A percentile compares a stretch with the other conserved stretches of the same genome.
Conservation (phyloP, 1,140 invertebrate genomes). For the Oppia nitens region DNA sequence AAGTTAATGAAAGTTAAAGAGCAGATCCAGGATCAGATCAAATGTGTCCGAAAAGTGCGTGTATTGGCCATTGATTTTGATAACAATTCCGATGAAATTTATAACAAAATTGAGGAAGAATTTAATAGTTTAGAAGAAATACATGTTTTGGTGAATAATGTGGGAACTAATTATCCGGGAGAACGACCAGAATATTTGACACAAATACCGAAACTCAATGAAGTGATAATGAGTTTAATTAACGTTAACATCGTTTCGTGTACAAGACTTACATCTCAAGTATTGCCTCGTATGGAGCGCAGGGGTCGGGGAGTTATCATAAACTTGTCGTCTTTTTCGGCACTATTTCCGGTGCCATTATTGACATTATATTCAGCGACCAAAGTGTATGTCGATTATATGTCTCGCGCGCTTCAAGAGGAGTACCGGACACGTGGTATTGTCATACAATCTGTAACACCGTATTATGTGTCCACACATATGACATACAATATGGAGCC, state of each 20-base stretch:
- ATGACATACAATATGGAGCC: conserved; percentile 72
- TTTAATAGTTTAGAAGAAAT: not conserved
- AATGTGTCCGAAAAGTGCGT: conserved; percentile 1
- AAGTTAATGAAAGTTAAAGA: conserved; percentile 61
- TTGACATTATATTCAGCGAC: conserved; percentile 15
- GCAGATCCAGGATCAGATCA: conserved; percentile 48
- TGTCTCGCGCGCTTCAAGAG: conserved; percentile 54
- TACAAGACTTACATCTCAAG: conserved; percentile 8
- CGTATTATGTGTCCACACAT: conserved; percentile 78
- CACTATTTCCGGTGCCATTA: not conserved
- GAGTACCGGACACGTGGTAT: too few species aligned
- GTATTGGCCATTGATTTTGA: conserved; percentile 13
- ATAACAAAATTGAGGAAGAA: conserved; percentile 4
- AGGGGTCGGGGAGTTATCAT: conserved; percentile 9
- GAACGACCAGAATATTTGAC: conserved; percentile 17
- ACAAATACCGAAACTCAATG: conserved; percentile 6
- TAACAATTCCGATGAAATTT: not conserved
- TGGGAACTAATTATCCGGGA: conserved; percentile 7
- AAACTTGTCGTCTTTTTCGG: conserved; percentile 6
- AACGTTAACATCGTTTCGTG: conserved; percentile 11
- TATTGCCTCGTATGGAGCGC: conserved; percentile 10
- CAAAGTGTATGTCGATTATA: not conserved
- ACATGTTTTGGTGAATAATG: conserved; percentile 16
- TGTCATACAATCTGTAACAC: conserved; percentile 52
- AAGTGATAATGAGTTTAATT: conserved; percentile 15